A percentile compares a stretch with the other conserved stretches of the same genome.
phyloP scores from a whole-genome alignment of 64 coral and sea anemone species.

The Porites lutea region DNA sequence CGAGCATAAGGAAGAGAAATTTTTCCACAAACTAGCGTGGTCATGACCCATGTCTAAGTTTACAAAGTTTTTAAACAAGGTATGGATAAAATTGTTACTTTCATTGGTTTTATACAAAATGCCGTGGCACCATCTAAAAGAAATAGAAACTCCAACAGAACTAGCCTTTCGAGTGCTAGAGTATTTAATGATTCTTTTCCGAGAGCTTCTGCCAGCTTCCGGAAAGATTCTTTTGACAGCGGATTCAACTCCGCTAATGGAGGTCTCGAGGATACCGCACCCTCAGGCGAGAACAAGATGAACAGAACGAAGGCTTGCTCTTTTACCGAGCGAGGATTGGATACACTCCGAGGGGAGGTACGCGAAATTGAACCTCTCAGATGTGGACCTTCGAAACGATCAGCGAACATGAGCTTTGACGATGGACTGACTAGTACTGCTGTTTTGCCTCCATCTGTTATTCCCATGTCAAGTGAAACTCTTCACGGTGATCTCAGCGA shows the following conservation, averaged over 20 bases:
- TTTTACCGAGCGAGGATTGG: neutral
- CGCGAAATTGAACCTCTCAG: neutral
- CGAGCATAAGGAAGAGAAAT: neutral
- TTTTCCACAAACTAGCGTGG: neutral
- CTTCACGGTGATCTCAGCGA: no score
- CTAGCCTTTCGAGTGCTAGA: neutral
- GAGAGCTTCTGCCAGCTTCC: neutral
- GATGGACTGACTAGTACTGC: neutral
- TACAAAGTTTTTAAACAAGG: neutral
- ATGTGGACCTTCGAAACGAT: neutral
- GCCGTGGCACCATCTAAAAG: neutral
- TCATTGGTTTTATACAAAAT: constrained; percentile 23
- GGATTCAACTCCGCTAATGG: neutral
- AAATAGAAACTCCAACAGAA: neutral
- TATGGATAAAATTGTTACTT: constrained; percentile 23
- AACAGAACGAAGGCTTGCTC: neutral
- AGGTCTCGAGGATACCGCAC: neutral
- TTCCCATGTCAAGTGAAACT: neutral
- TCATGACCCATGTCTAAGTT: no score
- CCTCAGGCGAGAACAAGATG: neutral
- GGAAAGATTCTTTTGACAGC: neutral
- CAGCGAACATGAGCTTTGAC: neutral
- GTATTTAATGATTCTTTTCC: neutral
- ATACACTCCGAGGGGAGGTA: neutral
- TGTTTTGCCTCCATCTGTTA: neutral